Evolutionary conservation across 2,797 vertebrate genomes (phyloP).

Genomic region (Lacerta viridis): DNA sequence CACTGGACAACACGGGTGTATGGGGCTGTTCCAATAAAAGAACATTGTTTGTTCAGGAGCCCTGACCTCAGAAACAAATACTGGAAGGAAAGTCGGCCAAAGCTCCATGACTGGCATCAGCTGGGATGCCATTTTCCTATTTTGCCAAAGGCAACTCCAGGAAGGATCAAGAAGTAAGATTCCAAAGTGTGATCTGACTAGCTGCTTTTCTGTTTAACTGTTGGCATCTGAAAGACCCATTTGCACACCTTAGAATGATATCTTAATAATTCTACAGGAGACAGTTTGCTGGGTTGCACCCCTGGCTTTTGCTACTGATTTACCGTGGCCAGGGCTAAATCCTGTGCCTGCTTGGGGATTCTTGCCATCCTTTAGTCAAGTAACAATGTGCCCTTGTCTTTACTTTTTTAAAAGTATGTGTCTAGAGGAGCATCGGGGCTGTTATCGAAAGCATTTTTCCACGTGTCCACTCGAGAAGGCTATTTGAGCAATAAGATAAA

Average conservation of each 20-base stretch:
- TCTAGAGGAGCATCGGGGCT: slow-evolving; percentile 45
- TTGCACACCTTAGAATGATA: background rate
- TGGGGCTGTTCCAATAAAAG: background rate
- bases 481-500: slow-evolving; percentile 25
- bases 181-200: background rate
- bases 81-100: background rate
- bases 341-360: slow-evolving; percentile 31
- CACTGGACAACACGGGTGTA: no score
- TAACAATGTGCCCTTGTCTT: slow-evolving; percentile 49
- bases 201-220: background rate
- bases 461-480: slow-evolving; percentile 37
- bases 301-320: slow-evolving; percentile 55
- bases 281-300: slow-evolving; percentile 51
- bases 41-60: background rate
- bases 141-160: background rate
- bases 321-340: background rate
- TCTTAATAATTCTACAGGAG: background rate
- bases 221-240: background rate
- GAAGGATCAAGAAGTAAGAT: background rate
- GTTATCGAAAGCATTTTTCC: slow-evolving; percentile 58
- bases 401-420: background rate
- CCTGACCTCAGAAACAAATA: background rate
- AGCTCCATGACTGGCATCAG: background rate
- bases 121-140: background rate
- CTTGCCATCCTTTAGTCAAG: slow-evolving; percentile 18